Conservation (phyloP, 2,113 vertebrate species). For the Lophius piscatorius region DNA sequence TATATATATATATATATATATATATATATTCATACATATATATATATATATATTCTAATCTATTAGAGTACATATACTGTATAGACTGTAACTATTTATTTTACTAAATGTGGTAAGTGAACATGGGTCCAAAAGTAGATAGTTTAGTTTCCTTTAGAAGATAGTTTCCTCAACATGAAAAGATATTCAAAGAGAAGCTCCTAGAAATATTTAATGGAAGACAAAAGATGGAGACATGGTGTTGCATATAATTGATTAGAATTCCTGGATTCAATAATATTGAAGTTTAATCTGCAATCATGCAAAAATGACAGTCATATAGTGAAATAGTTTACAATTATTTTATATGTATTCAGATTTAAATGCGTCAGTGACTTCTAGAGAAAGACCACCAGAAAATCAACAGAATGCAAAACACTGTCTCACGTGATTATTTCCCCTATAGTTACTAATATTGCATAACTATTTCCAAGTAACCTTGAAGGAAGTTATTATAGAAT, state of each 20-base stretch:
- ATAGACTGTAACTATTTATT: background rate
- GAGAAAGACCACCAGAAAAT: too few species aligned
- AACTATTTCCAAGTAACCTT: background rate
- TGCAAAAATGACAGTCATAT: too few species aligned
- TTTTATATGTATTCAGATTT: background rate
- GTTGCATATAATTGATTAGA: too few species aligned
- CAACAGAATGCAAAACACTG: too few species aligned
- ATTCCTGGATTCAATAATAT: background rate
- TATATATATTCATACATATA: too few species aligned
- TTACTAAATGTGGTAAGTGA: background rate
- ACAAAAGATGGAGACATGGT: too few species aligned
- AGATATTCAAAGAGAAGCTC: background rate
- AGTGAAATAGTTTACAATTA: background rate
- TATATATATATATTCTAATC: too few species aligned
- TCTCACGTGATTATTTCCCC: too few species aligned
- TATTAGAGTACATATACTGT: background rate
- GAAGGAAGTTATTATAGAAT: background rate
- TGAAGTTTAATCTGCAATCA: too few species aligned
- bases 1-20: too few species aligned
- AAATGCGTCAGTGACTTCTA: too few species aligned
- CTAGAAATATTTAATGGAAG: background rate
- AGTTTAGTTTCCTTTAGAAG: background rate
- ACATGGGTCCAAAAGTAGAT: too few species aligned
- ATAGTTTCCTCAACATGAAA: background rate
- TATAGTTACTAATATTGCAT: background rate